phyloP scores from a whole-genome alignment of 2,797 vertebrate genomes.

The Tarsius wallacei region DNA sequence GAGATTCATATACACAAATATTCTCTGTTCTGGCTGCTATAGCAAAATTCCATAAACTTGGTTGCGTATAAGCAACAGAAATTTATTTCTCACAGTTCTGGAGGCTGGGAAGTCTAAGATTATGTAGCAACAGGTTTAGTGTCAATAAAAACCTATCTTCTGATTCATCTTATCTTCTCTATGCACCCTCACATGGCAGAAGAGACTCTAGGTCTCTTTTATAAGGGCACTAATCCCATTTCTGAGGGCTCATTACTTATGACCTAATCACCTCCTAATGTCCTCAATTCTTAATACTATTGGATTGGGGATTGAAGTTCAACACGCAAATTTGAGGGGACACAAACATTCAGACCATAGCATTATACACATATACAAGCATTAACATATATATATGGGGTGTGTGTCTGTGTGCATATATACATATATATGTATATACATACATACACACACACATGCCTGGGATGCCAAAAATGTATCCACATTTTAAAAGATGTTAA shows the following conservation, averaged over 20 bases:
- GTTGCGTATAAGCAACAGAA: neutral
- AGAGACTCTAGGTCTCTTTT: neutral
- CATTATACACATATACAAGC: neutral
- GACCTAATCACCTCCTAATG: neutral
- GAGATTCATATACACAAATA: neutral
- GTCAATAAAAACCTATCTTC: neutral
- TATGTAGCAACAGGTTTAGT: neutral
- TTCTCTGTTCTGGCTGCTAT: neutral
- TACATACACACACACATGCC: neutral
- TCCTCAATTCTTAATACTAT: neutral
- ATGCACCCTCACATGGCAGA: accelerated
- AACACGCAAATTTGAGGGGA: neutral
- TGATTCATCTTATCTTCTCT: neutral
- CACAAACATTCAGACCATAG: neutral
- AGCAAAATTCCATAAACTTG: neutral
- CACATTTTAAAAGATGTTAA: no score
- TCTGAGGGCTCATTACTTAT: neutral
- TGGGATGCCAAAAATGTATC: neutral
- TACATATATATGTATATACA: neutral
- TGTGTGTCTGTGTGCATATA: no score
- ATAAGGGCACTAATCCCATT: neutral
- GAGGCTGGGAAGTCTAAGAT: neutral
- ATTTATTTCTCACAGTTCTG: neutral
- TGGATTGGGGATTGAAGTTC: neutral
- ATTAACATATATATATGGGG: neutral